Evolutionary conservation across 1,140 invertebrate species (phyloP).

Genomic region (Drosophila mojavensis): DNA sequence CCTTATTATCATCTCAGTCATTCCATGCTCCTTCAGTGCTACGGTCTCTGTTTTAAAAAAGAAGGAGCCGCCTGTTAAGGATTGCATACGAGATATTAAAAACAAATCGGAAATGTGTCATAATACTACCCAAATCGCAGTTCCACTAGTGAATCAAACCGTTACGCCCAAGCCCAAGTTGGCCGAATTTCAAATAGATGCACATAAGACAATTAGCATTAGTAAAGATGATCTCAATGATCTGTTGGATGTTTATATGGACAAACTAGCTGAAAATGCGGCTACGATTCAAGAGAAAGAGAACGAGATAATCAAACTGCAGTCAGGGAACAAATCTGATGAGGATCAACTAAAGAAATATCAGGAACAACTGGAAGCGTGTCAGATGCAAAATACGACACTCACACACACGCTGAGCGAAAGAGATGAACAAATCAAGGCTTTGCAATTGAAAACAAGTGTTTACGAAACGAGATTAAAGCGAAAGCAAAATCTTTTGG

Average conservation of each 20-base stretch:
- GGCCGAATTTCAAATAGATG: conserved; percentile 69
- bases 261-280: conserved; percentile 59
- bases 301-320: conserved; percentile 46
- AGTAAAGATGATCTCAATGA: conserved; percentile 67
- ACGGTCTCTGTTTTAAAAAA: conserved; percentile 10
- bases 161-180: conserved; percentile 43
- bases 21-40: conserved; percentile 17
- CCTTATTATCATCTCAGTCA: conserved; percentile 13
- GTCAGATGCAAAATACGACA: conserved; percentile 42
- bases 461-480: conserved; percentile 53
- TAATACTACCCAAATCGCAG: conserved; percentile 21
- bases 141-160: conserved; percentile 31
- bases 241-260: conserved; percentile 62
- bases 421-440: conserved; percentile 46
- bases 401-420: conserved; percentile 19
- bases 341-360: conserved; percentile 41
- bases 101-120: conserved; percentile 30
- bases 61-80: conserved; percentile 23
- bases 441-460: conserved; percentile 46
- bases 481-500: conserved; percentile 53
- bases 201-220: conserved; percentile 62
- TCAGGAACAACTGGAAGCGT: conserved; percentile 44
- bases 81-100: conserved; percentile 17
- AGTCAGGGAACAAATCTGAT: conserved; percentile 41
- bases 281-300: conserved; percentile 60